These are phyloP conservation scores for Mirza zaza DNA, from an alignment of 2,113 vertebrate species.

Conservation along the genomic window DNA sequence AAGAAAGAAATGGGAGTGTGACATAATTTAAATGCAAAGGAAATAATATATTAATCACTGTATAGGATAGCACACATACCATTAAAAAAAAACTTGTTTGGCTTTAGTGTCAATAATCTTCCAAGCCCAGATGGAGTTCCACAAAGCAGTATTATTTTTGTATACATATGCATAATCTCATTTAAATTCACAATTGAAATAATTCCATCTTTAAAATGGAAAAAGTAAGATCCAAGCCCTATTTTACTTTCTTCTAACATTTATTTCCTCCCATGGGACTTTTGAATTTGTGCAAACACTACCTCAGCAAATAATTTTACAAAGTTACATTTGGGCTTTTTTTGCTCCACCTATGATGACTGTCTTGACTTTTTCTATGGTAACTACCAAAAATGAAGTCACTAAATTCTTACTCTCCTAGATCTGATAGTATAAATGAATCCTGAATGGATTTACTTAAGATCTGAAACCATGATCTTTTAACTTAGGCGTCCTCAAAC, in stretches of 20 bases:
- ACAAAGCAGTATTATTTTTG: neutral
- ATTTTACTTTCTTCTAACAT: neutral
- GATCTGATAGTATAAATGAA: neutral
- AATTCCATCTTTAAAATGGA: neutral
- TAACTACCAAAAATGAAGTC: neutral
- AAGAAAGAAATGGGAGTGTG: slow-evolving; percentile 26
- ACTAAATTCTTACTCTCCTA: neutral
- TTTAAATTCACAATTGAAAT: slow-evolving; percentile 30
- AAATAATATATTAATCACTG: neutral
- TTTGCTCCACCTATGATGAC: neutral
- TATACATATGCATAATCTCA: neutral
- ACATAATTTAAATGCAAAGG: slow-evolving; percentile 10
- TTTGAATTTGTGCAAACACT: neutral
- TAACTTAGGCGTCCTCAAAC: neutral
- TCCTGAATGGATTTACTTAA: neutral
- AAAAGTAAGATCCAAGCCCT: neutral
- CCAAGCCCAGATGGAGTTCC: neutral
- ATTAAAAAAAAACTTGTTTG: neutral
- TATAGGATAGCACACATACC: neutral
- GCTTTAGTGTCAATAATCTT: neutral
- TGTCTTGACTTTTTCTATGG: neutral
- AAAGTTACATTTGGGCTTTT: slow-evolving; percentile 2
- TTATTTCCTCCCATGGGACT: neutral
- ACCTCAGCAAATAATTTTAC: slow-evolving; percentile 3
- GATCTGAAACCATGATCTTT: neutral